These are phyloP conservation scores for Neogobius melanostomus DNA, from an alignment of 2,113 vertebrate species.

Conservation along the genomic window DNA sequence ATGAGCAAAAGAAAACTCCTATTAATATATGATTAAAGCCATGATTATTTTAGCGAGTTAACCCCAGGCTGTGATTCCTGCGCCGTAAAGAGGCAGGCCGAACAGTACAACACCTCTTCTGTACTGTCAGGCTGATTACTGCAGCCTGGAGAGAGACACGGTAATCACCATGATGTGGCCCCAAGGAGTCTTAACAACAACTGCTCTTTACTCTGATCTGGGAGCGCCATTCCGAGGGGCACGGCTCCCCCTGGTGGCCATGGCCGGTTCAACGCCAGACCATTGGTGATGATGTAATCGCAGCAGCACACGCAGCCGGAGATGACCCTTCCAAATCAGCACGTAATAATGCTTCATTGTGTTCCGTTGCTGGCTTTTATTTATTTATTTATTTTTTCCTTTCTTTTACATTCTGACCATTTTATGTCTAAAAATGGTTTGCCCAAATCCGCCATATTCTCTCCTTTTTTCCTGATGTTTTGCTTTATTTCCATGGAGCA, in stretches of 20 bases:
- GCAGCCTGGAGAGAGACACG: background rate
- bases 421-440: constrained; percentile 68
- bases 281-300: background rate
- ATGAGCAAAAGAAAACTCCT: too few species aligned
- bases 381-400: too few species aligned
- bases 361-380: constrained; percentile 56
- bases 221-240: constrained; percentile 14
- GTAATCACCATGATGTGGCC: background rate
- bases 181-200: background rate
- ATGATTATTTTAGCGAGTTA: too few species aligned
- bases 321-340: constrained; percentile 73
- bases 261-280: background rate
- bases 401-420: constrained; percentile 55
- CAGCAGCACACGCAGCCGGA: constrained; percentile 39
- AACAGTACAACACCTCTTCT: background rate
- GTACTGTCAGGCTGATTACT: background rate
- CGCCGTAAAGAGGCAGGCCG: background rate
- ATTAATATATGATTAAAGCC: too few species aligned
- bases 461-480: constrained; percentile 42
- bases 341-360: constrained; percentile 62
- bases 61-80: too few species aligned
- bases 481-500: constrained; percentile 59
- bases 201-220: background rate
- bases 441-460: constrained; percentile 54
- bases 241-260: constrained; percentile 52